Evolutionary conservation across 2,113 vertebrate species (phyloP).

Genomic region (Lota lota): DNA sequence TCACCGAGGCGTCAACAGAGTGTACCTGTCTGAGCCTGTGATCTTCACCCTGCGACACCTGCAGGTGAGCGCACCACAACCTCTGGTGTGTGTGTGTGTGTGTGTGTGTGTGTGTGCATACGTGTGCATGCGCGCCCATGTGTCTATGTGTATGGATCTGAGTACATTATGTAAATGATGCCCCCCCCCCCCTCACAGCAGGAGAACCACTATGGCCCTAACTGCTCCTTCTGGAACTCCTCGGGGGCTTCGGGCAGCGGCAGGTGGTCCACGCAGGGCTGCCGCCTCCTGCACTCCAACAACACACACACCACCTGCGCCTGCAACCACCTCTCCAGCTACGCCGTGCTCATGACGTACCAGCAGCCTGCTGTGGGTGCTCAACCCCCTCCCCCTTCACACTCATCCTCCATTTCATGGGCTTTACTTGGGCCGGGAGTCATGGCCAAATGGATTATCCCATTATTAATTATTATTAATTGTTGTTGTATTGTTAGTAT

Average conservation of each 20-base stretch:
- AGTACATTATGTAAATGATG: too few relatives aligned
- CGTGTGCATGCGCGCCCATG: background rate
- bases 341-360: slow-evolving; percentile 89
- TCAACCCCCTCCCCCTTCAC: background rate
- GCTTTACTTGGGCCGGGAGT: too few relatives aligned
- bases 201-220: slow-evolving; percentile 90
- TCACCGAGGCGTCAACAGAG: slow-evolving; percentile 87
- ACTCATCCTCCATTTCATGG: background rate
- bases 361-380: slow-evolving; percentile 77
- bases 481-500: too few relatives aligned
- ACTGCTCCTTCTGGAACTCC: slow-evolving; percentile 95
- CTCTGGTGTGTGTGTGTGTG: background rate
- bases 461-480: too few relatives aligned
- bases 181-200: slow-evolving; percentile 61
- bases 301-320: slow-evolving; percentile 92
- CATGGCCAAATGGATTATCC: too few relatives aligned
- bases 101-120: slow-evolving; percentile 6
- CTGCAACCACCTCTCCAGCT: slow-evolving; percentile 94
- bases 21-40: slow-evolving; percentile 89
- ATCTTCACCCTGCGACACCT: slow-evolving; percentile 88
- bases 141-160: too few relatives aligned
- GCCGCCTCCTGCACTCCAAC: slow-evolving; percentile 86
- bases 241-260: slow-evolving; percentile 85
- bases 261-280: slow-evolving; percentile 91
- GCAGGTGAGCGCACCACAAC: slow-evolving; percentile 67